Base-by-base conservation (phyloP, 2,888 invertebrate species). In the Torymus texanus region DNA sequence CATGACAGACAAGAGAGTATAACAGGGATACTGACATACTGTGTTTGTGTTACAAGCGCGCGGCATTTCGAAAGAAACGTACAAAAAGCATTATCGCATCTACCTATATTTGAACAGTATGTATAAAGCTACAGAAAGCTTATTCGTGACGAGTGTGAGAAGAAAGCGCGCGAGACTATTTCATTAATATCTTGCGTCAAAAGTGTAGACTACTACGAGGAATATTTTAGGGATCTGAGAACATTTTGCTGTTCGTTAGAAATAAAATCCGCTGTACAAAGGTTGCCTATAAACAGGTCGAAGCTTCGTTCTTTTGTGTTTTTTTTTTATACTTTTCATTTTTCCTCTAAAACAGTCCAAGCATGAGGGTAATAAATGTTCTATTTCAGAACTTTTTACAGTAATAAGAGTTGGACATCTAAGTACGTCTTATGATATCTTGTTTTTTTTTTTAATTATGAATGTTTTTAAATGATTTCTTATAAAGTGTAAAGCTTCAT, bases 1-100 rank as follows among this genome's bases (percentile, higher is more conserved):
- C 21, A 13, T 51, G 14, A 68, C 11, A 51, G 63, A 58, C 51
- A 53, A 10, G 18, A 68, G 21, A 41, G 5, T 41, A 41, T 41
- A 41, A 41, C 29, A 29, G 29, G 3, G 3, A 29, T 29, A 41
- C 41, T 41, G 41, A 41, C 41, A 41, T 78, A 78, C 56, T 71
- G 16, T 67, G 55, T 61, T 72, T 71, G 55, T 63, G 3, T 79
- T 66, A 75, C n/a, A 79, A 79, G 59, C 76, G 18, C 18, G 73
- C 79, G 72, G 67, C 67, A 67, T 79, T 67, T 41, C 62, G 72
- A 72, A 75, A 18, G 50, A 72, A 75, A 75, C 66, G 67, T 79
- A 72, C 67, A 61, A 72, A 41, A 79, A 79, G 75, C 79, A 66
- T 75, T 67, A 72, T 67, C 70, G 67, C 75, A 72, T 67, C 62